Evolutionary conservation across 2,797 vertebrate genomes (phyloP), one percentile per base, ranked within the genome.

Genomic region (Gephyroberyx darwinii): DNA sequence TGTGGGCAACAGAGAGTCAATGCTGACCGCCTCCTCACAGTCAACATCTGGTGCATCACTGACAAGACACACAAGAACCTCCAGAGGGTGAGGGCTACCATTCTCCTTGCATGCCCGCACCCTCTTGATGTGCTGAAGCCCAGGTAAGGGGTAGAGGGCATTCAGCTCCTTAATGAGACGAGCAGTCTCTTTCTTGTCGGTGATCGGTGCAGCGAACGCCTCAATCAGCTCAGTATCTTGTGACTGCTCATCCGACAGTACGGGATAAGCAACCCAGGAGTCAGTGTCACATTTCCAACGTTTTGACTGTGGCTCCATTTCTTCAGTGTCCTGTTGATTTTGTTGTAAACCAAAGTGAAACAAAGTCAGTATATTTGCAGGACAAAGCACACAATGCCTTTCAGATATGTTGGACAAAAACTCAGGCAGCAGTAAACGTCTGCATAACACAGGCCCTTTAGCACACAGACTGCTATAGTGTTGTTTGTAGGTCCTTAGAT

Each of bases 121-220:
- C 43, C 96, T 92, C 86, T 96, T 98, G 54, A 97, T 52, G 74
- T 97, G 96, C 16, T 92, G 91, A 5, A 94, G 88, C 64, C 84
- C 74, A 0, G 65, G 81, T 58, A 98, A 62, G 0, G 96, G 95
- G 74, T 93, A 88, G 9, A 91, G 20, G 0, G 71, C 17, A 0
- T 87, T 87, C 75, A 98, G 86, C 75, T 94, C 92, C 81, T 82
- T 88, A 45, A 96, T 76, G 0, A 97, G 88, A 5, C 93, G 92
- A 0, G 95, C 96, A 0, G 95, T 95, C 86, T 95, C 92, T 13
- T 89, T 94, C 83, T 93, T 95, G 87, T 96, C 79, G 0, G 92
- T 71, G 35, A 97, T 79, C 0, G 95, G 95, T 0, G 94, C 96
- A 0, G 95, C 96, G 0, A 94, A 96, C 0, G 93, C 92, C 4